Conservation (phyloP, 1,140 invertebrate genomes). For the Sitophilus oryzae region DNA sequence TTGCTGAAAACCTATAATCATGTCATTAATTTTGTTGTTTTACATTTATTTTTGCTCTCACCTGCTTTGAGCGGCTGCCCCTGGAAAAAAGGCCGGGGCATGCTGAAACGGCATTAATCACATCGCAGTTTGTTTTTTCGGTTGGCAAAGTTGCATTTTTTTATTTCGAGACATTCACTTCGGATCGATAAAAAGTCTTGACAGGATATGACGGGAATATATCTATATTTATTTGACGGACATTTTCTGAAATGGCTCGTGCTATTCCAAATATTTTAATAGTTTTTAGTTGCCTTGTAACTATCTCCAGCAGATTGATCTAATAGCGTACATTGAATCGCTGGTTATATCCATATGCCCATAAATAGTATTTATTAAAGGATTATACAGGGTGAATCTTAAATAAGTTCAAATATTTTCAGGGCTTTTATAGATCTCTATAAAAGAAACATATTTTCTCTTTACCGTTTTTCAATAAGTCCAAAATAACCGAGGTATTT, state of each 20-base stretch:
- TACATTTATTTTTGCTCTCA: constrained; percentile 28
- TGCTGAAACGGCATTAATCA: constrained; percentile 22
- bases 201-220: not conserved
- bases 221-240: constrained; percentile 1
- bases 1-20: constrained; percentile 28
- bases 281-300: too few species aligned
- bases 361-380: too few species aligned
- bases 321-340: too few species aligned
- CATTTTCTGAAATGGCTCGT: not conserved
- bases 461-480: too few species aligned
- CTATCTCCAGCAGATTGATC: not conserved
- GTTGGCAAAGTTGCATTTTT: constrained; percentile 9
- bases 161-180: constrained; percentile 17
- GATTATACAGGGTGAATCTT: too few species aligned
- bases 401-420: too few species aligned
- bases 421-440: too few species aligned
- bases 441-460: too few species aligned
- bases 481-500: too few species aligned
- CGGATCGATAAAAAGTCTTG: constrained; percentile 13
- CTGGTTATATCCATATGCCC: too few species aligned
- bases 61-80: constrained; percentile 16
- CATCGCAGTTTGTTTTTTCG: constrained; percentile 14
- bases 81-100: constrained; percentile 18
- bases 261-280: constrained; percentile 2
- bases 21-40: constrained; percentile 30